Evolutionary conservation across 2,888 invertebrate genomes (phyloP), one percentile per base, ranked within the genome.

Genomic region (Allygus modestus): DNA sequence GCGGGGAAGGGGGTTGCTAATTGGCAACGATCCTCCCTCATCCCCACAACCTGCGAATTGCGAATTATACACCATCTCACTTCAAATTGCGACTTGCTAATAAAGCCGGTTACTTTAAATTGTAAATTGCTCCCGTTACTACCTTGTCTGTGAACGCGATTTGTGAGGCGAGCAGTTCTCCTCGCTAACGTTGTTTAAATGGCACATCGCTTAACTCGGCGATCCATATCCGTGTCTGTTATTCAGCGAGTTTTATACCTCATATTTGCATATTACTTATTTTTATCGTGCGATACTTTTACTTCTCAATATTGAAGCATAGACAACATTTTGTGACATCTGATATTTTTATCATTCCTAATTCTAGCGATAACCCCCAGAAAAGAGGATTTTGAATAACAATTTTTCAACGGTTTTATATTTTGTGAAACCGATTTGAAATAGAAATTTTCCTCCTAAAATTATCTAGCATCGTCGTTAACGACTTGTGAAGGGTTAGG

Each of bases 81-180:
- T 79, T 79, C 51, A 79, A 79, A 79, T 79, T 79, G 79, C 79
- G 84, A 84, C 79, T 84, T 84, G 81, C 79, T 79, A 84, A 84
- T 84, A 69, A 65, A 79, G 84, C 79, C 41, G 79, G 79, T 79
- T 79, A 69, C 84, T 81, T 84, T 84, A 84, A 84, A 84, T 84
- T 84, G 84, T 81, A 84, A 84, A 84, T 84, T 79, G 79, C 69
- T 69, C 51, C 81, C 79, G 81, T 79, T 79, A 79, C 79, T 79
- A 79, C 79, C 79, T 79, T 79, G 79, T 77, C 77, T 77, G 43
- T 28, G 31, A 51, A 23, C 79, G 79, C 79, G 79, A 79, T 79
- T 58, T 79, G 79, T 79, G 77, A 58, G 15, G 41, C 73, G 73
- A 17, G 73, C 20, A 20, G 20, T 41, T 73, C 9, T 28, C 28